Conservation (phyloP, 2,113 vertebrate species). For the Passerina amoena region DNA sequence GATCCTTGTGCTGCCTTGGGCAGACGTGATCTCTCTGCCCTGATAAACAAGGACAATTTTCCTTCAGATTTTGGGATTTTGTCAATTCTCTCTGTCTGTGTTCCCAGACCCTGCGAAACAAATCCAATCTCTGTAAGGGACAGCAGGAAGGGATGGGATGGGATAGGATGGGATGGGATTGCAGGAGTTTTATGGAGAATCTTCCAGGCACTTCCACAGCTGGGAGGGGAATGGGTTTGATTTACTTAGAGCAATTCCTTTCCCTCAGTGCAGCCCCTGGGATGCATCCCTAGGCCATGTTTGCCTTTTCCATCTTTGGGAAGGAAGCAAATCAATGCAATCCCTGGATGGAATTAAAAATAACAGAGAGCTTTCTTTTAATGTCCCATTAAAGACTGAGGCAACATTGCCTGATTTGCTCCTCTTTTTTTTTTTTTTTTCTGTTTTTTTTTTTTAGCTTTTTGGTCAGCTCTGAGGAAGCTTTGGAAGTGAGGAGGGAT, state of each 20-base stretch:
- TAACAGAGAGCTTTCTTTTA: background rate
- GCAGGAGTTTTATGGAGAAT: background rate
- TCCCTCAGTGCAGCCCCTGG: background rate
- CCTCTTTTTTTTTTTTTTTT: too few species aligned
- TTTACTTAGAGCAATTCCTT: background rate
- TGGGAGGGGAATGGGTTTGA: background rate
- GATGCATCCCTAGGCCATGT: background rate
- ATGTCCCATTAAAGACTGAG: background rate
- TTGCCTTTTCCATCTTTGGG: background rate
- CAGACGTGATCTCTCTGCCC: fast-evolving
- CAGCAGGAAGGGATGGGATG: background rate
- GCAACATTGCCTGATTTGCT: background rate
- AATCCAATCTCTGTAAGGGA: background rate
- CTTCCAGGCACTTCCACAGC: background rate
- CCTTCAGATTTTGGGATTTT: background rate
- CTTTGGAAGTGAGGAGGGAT: background rate
- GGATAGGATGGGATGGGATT: background rate
- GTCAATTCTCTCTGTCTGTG: background rate
- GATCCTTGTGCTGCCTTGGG: fast-evolving
- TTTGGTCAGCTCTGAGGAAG: background rate
- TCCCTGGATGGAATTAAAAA: background rate
- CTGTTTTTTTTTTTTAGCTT: background rate
- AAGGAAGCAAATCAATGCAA: background rate
- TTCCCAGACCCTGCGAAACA: background rate
- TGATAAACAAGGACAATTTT: background rate